phyloP scores from a whole-genome alignment of 2,797 vertebrate species.

The Tachyglossus aculeatus region DNA sequence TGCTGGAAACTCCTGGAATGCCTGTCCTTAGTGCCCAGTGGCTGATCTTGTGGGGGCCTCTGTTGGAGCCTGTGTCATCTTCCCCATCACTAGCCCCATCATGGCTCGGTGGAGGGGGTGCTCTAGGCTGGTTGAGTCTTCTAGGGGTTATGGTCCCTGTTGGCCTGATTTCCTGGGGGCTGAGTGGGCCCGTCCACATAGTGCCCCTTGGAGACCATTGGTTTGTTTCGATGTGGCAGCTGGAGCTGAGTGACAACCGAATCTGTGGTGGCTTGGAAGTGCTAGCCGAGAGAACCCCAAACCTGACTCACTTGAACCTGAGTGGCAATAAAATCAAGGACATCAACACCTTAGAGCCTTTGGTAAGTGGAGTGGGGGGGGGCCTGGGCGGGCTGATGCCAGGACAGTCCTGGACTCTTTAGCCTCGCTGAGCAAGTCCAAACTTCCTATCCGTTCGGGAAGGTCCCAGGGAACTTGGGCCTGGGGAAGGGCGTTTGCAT shows the following conservation, averaged over 20 bases:
- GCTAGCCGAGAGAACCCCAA: conserved; percentile 68
- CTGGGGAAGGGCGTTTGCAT: not conserved
- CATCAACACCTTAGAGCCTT: conserved; percentile 69
- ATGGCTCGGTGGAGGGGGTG: not conserved
- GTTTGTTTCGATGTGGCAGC: conserved; percentile 32
- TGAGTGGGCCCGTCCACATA: no score
- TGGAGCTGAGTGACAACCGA: conserved; percentile 70
- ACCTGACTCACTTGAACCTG: conserved; percentile 70
- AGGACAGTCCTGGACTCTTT: not conserved
- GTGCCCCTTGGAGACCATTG: not conserved
- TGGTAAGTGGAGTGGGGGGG: conserved; percentile 52
- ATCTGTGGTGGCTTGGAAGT: conserved; percentile 69
- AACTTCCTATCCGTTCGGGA: no score
- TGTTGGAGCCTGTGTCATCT: not conserved
- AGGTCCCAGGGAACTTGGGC: no score
- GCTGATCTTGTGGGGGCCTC: not conserved
- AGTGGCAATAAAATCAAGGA: conserved; percentile 72
- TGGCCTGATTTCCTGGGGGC: not conserved
- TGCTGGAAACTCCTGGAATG: not conserved
- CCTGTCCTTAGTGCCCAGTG: not conserved
- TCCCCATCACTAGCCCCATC: no score
- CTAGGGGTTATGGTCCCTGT: not conserved
- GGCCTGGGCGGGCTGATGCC: not conserved
- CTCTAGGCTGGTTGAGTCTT: not conserved
- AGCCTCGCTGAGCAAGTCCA: not conserved